phyloP scores from a whole-genome alignment of 2,113 vertebrate species.

The Neotoma lepida region DNA sequence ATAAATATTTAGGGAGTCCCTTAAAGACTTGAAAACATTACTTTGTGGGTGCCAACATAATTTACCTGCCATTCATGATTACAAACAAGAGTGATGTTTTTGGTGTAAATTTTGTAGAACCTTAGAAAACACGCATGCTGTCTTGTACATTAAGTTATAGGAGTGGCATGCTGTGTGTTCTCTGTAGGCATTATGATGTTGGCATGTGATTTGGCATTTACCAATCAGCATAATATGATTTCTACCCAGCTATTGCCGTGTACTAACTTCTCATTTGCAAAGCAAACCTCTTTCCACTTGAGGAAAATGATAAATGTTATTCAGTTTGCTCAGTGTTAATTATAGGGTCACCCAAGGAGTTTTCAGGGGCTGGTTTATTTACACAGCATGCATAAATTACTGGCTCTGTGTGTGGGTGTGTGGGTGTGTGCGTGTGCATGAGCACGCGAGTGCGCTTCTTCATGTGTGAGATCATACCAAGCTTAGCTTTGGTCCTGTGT shows the following conservation, averaged over 20 bases:
- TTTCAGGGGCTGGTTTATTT: conserved; percentile 72
- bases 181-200: not conserved
- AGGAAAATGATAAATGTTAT: conserved; percentile 62
- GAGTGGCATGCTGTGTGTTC: not conserved
- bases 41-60: conserved; percentile 53
- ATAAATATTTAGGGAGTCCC: conserved; percentile 61
- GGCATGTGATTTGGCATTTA: conserved; percentile 25
- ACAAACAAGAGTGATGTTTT: conserved; percentile 46
- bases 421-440: not conserved
- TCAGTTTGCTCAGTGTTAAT: conserved; percentile 66
- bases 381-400: conserved; percentile 40
- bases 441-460: rapidly evolving
- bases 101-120: conserved; percentile 18
- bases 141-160: conserved; percentile 42
- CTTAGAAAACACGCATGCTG: not conserved
- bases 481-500: conserved; percentile 71
- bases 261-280: conserved; percentile 45
- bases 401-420: conserved; percentile 60
- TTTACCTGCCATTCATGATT: conserved; percentile 1
- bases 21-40: conserved; percentile 48
- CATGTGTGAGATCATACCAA: conserved; percentile 47
- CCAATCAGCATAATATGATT: conserved; percentile 36
- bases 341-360: conserved; percentile 62
- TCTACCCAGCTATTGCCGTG: conserved; percentile 7
- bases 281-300: conserved; percentile 31